Conservation (phyloP, 2,797 vertebrate genomes). For the Anableps anableps region DNA sequence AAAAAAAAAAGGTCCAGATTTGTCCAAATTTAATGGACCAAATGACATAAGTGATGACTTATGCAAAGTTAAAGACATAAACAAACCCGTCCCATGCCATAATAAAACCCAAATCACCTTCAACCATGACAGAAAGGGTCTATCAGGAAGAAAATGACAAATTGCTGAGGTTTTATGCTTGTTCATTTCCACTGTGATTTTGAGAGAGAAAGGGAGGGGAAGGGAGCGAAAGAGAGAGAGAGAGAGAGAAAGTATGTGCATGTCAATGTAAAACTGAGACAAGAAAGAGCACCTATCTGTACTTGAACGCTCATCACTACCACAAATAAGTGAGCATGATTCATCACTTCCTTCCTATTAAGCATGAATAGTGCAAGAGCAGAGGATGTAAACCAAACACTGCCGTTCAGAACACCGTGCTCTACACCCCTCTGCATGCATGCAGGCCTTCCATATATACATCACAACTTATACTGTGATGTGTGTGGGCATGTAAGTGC, state of each 20-base stretch:
- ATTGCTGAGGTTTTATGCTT: slow-evolving; percentile 67
- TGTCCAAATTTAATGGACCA: slow-evolving; percentile 29
- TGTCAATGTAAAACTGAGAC: slow-evolving; percentile 23
- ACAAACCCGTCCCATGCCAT: slow-evolving; percentile 2
- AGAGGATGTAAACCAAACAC: slow-evolving; percentile 58
- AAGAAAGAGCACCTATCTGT: slow-evolving; percentile 60
- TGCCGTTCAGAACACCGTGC: slow-evolving; percentile 40
- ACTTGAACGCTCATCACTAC: slow-evolving; percentile 65
- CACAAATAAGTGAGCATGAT: slow-evolving; percentile 76
- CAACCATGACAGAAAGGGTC: slow-evolving; percentile 46
- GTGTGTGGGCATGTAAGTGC: not conserved
- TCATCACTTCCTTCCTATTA: slow-evolving; percentile 80
- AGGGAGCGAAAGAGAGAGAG: not conserved
- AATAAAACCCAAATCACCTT: slow-evolving; percentile 18
- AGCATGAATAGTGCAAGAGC: slow-evolving; percentile 64
- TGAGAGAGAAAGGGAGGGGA: slow-evolving; percentile 32
- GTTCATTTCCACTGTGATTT: slow-evolving; percentile 75
- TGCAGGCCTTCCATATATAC: not conserved
- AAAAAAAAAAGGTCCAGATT: slow-evolving; percentile 13
- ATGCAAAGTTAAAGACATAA: not conserved
- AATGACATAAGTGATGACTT: slow-evolving; percentile 1
- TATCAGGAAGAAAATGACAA: slow-evolving; percentile 57
- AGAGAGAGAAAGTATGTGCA: slow-evolving; percentile 4
- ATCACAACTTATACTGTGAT: not conserved
- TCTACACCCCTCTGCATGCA: slow-evolving; percentile 35